phyloP scores from a whole-genome alignment of 2,797 vertebrate species.

The Vireo griseus region DNA sequence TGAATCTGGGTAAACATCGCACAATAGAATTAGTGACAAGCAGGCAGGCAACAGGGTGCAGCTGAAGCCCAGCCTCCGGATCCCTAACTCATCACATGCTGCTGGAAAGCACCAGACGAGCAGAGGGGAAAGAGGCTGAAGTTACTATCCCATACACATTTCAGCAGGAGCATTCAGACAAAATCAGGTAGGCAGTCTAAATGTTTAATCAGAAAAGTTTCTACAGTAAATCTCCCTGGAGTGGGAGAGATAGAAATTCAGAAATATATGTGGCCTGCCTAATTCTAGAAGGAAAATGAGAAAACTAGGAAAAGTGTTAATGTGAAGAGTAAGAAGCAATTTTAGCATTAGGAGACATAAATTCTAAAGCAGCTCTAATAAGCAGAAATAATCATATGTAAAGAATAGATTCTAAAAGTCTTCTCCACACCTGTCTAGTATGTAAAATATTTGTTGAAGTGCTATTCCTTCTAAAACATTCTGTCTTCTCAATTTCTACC shows the following conservation, averaged over 20 bases:
- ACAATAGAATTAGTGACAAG: slow-evolving; percentile 9
- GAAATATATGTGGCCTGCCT: neutral
- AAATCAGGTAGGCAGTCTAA: slow-evolving; percentile 58
- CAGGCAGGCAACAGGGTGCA: slow-evolving; percentile 61
- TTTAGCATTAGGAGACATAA: neutral
- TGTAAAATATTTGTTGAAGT: neutral
- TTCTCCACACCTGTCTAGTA: neutral
- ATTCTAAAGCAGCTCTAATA: neutral
- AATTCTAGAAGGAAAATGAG: neutral
- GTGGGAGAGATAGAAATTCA: neutral
- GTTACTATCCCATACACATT: neutral
- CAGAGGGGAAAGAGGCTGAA: slow-evolving; percentile 33
- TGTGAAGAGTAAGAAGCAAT: neutral
- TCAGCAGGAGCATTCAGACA: slow-evolving; percentile 13
- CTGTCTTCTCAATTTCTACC: neutral
- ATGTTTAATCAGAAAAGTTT: neutral
- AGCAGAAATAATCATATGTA: neutral
- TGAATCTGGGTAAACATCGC: neutral
- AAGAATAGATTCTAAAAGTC: neutral
- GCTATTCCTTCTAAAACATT: neutral
- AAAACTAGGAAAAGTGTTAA: neutral
- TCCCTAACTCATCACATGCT: slow-evolving; percentile 70
- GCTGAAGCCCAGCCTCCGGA: neutral
- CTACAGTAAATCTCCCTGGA: neutral
- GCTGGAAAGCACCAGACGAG: slow-evolving; percentile 61